These are phyloP conservation scores for Betta splendens DNA, from an alignment of 2,797 vertebrate species.

Conservation along the genomic window DNA sequence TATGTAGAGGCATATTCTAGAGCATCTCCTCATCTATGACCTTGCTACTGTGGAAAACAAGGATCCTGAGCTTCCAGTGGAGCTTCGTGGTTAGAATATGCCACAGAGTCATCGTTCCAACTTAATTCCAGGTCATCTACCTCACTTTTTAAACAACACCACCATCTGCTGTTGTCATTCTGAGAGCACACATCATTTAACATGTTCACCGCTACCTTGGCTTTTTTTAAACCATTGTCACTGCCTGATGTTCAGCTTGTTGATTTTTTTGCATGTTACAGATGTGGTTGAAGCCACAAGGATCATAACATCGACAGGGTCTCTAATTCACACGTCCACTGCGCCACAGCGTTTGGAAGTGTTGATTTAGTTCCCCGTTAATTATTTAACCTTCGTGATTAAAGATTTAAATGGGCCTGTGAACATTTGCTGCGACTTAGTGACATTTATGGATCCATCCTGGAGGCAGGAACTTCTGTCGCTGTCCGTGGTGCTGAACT, in stretches of 20 bases:
- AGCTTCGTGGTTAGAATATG: background rate
- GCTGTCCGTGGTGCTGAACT: conserved; percentile 22
- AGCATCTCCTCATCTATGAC: background rate
- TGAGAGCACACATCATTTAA: conserved; percentile 31
- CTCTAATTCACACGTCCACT: too few species aligned
- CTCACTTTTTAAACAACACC: conserved; percentile 50
- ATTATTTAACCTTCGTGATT: too few species aligned
- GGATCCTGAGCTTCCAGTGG: background rate
- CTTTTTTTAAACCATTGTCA: conserved; percentile 1
- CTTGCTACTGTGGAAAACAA: background rate
- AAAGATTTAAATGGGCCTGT: too few species aligned
- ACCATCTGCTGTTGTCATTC: conserved; percentile 52
- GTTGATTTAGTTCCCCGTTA: too few species aligned
- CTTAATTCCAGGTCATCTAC: background rate
- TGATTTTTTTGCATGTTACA: background rate
- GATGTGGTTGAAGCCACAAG: too few species aligned
- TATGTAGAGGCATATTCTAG: background rate
- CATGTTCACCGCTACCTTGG: background rate
- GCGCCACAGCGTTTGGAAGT: too few species aligned
- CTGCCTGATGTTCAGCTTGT: background rate
- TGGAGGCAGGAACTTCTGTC: too few species aligned
- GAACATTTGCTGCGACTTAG: too few species aligned
- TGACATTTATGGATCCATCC: too few species aligned
- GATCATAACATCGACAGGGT: background rate
- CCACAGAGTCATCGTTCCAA: background rate